These are phyloP conservation scores for Paraescarpia echinospica DNA, from an alignment of 1,140 invertebrate species.

Conservation along the genomic window DNA sequence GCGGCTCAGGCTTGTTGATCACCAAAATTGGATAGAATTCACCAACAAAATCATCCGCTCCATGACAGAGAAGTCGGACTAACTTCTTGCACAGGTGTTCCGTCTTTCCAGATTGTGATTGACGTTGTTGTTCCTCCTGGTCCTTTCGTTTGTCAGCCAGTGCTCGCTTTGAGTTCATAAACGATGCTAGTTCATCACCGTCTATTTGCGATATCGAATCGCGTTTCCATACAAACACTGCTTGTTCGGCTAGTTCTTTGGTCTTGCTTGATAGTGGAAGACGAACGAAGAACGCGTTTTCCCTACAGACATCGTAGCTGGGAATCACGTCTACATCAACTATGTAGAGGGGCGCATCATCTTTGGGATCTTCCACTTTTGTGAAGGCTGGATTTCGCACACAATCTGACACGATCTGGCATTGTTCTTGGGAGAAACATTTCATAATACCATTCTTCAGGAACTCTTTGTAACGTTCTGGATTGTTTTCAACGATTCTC, in stretches of 20 bases:
- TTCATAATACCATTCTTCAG: too few species aligned
- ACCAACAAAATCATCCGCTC: constrained; percentile 1
- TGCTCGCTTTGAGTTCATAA: not conserved
- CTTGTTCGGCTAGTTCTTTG: too few species aligned
- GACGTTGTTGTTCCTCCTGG: not conserved
- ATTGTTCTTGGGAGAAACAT: too few species aligned
- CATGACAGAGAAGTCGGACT: constrained; percentile 1
- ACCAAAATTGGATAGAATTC: constrained; percentile 24
- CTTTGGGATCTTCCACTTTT: too few species aligned
- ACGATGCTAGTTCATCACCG: not conserved
- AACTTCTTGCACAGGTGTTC: not conserved
- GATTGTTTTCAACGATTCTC: too few species aligned
- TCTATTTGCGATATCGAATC: not conserved
- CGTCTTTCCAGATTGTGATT: not conserved
- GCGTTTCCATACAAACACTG: not conserved
- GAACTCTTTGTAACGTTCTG: too few species aligned
- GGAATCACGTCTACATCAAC: constrained; percentile 24
- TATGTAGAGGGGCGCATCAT: not conserved
- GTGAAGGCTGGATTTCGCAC: too few species aligned
- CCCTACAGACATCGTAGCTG: not conserved
- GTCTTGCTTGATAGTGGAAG: not conserved
- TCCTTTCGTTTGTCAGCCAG: constrained; percentile 16
- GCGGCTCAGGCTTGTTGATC: not conserved
- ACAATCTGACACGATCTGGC: too few species aligned
- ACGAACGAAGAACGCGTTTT: constrained; percentile 17